Evolutionary conservation across 2,113 vertebrate species (phyloP).

Genomic region (Elaphurus davidianus): DNA sequence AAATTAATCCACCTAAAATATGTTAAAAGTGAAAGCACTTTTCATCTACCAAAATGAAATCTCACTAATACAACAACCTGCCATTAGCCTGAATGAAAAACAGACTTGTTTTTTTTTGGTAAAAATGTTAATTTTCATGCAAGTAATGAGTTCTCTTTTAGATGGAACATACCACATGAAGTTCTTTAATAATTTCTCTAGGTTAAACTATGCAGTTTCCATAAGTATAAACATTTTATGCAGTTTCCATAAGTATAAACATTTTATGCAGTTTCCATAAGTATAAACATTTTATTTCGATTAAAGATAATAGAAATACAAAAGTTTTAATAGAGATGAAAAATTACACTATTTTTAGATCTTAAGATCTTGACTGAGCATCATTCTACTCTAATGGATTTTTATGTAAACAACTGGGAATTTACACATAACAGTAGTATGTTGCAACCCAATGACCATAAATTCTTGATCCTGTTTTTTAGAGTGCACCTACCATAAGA

Average conservation of each 20-base stretch:
- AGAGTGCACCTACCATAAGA: slow-evolving; percentile 19
- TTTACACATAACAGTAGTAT: not conserved
- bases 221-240: slow-evolving; percentile 57
- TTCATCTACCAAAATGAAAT: not conserved
- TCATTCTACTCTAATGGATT: not conserved
- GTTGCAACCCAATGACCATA: not conserved
- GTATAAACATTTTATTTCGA: slow-evolving; percentile 74
- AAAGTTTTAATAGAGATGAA: slow-evolving; percentile 66
- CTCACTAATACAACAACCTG: not conserved
- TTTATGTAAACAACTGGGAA: slow-evolving; percentile 51
- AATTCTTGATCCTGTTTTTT: slow-evolving; percentile 22
- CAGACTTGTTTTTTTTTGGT: not conserved
- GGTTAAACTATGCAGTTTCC: slow-evolving; percentile 33
- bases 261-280: slow-evolving; percentile 61
- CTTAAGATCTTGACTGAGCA: slow-evolving; percentile 18
- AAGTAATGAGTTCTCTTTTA: slow-evolving; percentile 9
- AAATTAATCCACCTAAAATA: not conserved
- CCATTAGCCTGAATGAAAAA: not conserved
- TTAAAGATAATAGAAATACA: slow-evolving; percentile 65
- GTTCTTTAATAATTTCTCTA: slow-evolving; percentile 20
- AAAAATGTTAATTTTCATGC: not conserved
- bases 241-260: slow-evolving; percentile 38
- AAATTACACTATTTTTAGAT: slow-evolving; percentile 42
- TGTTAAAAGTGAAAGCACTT: not conserved
- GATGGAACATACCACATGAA: not conserved